phyloP scores from a whole-genome alignment of 2,797 vertebrate species.

The Mormyrops boulengeri region DNA sequence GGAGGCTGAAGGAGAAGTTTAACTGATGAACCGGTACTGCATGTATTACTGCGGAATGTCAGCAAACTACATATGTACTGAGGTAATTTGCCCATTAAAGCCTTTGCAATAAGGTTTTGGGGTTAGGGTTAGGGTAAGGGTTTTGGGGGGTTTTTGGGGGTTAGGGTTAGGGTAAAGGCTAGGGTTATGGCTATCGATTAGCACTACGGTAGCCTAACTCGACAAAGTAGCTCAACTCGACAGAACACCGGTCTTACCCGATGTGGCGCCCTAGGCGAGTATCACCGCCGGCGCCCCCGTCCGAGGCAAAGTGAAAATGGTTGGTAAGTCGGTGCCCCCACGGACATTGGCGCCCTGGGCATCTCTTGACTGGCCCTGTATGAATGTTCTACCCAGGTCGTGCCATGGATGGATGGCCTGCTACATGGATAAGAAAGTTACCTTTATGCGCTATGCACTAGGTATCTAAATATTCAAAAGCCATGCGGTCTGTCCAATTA shows the following conservation, averaged over 20 bases:
- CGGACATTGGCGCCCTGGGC: neutral
- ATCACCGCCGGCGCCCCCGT: neutral
- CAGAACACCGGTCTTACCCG: neutral
- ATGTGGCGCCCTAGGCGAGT: neutral
- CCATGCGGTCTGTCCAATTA: conserved; percentile 20
- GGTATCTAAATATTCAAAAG: neutral
- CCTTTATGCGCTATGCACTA: neutral
- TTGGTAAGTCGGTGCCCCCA: neutral
- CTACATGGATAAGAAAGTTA: neutral
- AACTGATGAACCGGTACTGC: too few species aligned
- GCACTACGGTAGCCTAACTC: too few species aligned
- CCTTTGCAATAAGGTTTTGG: too few species aligned
- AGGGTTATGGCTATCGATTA: too few species aligned
- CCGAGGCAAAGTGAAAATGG: neutral
- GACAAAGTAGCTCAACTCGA: too few species aligned
- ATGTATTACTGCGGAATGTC: too few species aligned
- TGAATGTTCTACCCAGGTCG: neutral
- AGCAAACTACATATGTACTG: too few species aligned
- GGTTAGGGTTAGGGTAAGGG: too few species aligned
- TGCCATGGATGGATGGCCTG: neutral
- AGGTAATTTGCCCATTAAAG: too few species aligned
- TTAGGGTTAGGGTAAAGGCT: too few species aligned
- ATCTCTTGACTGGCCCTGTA: neutral
- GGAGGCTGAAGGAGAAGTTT: too few species aligned
- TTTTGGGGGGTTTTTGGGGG: too few species aligned